Evolutionary conservation across 2,797 vertebrate genomes (phyloP).

Genomic region (Euphonia xanthogaster): DNA sequence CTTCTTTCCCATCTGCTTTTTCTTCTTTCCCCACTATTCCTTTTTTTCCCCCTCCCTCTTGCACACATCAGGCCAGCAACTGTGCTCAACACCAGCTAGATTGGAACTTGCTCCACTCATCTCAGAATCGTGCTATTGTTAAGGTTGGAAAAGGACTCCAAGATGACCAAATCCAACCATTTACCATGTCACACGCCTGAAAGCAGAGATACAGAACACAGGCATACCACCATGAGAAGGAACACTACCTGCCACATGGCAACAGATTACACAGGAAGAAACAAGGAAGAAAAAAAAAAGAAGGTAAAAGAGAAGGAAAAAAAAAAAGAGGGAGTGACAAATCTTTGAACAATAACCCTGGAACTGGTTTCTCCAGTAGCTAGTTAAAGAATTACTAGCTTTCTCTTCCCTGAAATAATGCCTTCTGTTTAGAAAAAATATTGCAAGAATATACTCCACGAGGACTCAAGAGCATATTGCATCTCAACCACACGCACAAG

Average conservation of each 20-base stretch:
- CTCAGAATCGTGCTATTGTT: neutral
- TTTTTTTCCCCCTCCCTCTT: neutral
- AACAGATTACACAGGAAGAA: neutral
- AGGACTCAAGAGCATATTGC: conserved; percentile 17
- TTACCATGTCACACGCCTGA: neutral
- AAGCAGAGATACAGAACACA: neutral
- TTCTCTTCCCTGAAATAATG: neutral
- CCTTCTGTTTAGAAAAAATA: neutral
- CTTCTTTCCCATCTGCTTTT: neutral
- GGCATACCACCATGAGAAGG: neutral
- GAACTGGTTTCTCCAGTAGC: neutral
- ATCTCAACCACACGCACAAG: neutral
- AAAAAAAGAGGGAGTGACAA: neutral
- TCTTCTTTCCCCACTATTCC: neutral
- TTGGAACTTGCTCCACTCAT: rapidly evolving
- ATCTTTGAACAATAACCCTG: neutral
- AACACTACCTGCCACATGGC: neutral
- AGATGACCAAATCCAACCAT: neutral
- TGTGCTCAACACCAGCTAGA: rapidly evolving
- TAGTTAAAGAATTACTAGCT: neutral
- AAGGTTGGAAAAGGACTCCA: neutral
- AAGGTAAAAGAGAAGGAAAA: neutral
- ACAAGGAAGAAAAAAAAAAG: too few species aligned
- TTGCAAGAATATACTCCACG: neutral
- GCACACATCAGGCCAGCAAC: neutral